A percentile compares a stretch with the other conserved stretches of the same genome.
These are phyloP conservation scores for Homarus gammarus DNA, from an alignment of 2,888 invertebrate genomes.

Conservation along the genomic window DNA sequence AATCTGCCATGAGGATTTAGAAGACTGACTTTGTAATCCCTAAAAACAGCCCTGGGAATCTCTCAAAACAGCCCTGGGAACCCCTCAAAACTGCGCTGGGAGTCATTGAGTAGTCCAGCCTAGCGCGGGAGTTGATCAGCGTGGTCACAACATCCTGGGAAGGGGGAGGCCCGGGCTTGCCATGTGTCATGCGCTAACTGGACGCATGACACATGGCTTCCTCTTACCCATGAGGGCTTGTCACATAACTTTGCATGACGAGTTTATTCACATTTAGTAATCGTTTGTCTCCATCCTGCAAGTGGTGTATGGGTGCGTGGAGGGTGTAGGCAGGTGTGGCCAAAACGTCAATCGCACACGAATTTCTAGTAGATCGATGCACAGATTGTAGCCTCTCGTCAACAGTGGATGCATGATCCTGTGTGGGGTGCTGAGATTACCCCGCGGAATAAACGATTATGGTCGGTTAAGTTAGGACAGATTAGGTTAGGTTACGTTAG, in stretches of 20 bases:
- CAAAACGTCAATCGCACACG: too few relatives aligned
- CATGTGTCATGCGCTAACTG: background rate
- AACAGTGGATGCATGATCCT: too few relatives aligned
- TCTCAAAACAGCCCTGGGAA: background rate
- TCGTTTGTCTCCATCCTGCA: background rate
- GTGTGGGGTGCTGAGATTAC: too few relatives aligned
- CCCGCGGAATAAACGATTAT: too few relatives aligned
- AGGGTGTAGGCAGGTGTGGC: too few relatives aligned
- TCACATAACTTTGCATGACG: conserved; percentile 31
- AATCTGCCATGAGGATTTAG: too few relatives aligned
- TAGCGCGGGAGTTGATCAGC: conserved; percentile 22
- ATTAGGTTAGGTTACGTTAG: too few relatives aligned
- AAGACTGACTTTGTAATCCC: too few relatives aligned
- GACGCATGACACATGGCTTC: conserved; percentile 18
- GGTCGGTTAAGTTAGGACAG: too few relatives aligned
- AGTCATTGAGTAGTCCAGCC: background rate
- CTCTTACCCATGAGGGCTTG: conserved; percentile 13
- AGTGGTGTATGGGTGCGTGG: conserved; percentile 13
- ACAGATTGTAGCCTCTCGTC: too few relatives aligned
- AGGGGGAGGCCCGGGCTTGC: background rate
- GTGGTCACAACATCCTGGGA: conserved; percentile 46
- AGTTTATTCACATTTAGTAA: conserved; percentile 35
- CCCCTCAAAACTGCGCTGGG: too few relatives aligned
- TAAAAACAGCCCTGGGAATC: background rate
- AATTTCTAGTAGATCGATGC: too few relatives aligned